Evolutionary conservation across 2,888 invertebrate species (phyloP), one percentile per base, ranked within the genome.

Genomic region (Mayetiola destructor): DNA sequence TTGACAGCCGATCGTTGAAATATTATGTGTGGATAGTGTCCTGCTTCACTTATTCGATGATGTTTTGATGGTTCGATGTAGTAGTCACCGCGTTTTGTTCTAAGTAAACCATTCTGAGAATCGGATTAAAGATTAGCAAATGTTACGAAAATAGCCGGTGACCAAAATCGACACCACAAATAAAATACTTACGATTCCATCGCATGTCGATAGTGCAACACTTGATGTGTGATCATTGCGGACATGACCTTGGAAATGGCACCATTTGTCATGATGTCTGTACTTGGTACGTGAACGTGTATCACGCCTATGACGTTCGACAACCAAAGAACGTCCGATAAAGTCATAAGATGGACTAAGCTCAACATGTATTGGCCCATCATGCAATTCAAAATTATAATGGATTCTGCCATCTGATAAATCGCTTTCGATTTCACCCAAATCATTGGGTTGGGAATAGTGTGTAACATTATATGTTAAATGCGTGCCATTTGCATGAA

Each of bases 181-280:
- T 32, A 23, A 16, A 32, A 53, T 23, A 75, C 86, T 84, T 72
- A 90, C 90, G 78, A 90, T 73, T 66, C 90, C 90, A 67, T 85
- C 79, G 69, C 90, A 91, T 18, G 88, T 80, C 14, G 88, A 88
- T 58, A 91, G 68, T 18, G 89, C 88, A 56, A 88, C 84, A 61
- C 75, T 78, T 36, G 88, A 88, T 58, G 74, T 73, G 6, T 78
- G 73, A 62, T 86, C 82, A 52, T 84, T 86, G 57, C 80, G 75
- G 60, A 91, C 77, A 63, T 78, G 73, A 62, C 91, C 91, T 59
- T 82, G 82, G 72, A 84, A 89, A 74, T 89, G 89, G 69, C 90
- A 90, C 57, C 76, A 73, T 37, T 77, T 79, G 59, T 79, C 76
- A 55, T 76, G 70, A 27, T 71, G 67, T 59, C 69, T 69, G 48